Base-by-base conservation (phyloP, 2,888 invertebrate genomes). In the Xanthia icteritia region DNA sequence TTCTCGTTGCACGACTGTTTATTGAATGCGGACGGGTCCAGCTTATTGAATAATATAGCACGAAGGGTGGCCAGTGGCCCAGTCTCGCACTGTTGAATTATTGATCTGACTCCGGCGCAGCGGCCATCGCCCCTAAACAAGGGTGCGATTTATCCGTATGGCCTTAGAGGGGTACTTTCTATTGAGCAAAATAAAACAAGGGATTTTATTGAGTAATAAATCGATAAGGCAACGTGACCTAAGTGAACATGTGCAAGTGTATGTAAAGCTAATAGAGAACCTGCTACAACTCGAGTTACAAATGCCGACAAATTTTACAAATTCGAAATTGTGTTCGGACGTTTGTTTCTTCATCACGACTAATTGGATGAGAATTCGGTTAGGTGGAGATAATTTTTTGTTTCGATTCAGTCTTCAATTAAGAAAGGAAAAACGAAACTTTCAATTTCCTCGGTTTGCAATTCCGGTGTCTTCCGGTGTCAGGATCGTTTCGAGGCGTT, bases 81-180 rank as follows among this genome's bases (percentile, higher is more conserved):
- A 73, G 88, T 88, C 88, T 81, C 91, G 92, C 90, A 88, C 89
- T 81, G 90, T 73, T 92, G 92, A 87, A 89, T 91, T 95, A 96
- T 96, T 91, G 96, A 96, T 95, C 92, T 88, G 87, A 96, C 95
- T 95, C 96, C 88, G 92, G 96, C 96, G 96, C 96, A 96, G 82
- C 90, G 89, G 93, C 86, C 91, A 87, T 86, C 91, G 91, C 92
- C 94, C 94, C 89, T 89, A 83, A 86, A 81, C 81, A 88, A 89
- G 92, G 93, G 93, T 93, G 92, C 87, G 85, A 81, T 85, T 88
- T 85, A 90, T 87, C 81, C 86, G 84, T 83, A 86, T 82, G 85
- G 85, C 83, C 82, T 69, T 77, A 82, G 83, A 88, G 85, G 89
- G 89, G 89, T 77, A 73, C 65, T 85, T 86, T 87, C 81, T 88